Evolutionary conservation across 2,888 invertebrate genomes (phyloP).

Genomic region (Drosophila cognata): DNA sequence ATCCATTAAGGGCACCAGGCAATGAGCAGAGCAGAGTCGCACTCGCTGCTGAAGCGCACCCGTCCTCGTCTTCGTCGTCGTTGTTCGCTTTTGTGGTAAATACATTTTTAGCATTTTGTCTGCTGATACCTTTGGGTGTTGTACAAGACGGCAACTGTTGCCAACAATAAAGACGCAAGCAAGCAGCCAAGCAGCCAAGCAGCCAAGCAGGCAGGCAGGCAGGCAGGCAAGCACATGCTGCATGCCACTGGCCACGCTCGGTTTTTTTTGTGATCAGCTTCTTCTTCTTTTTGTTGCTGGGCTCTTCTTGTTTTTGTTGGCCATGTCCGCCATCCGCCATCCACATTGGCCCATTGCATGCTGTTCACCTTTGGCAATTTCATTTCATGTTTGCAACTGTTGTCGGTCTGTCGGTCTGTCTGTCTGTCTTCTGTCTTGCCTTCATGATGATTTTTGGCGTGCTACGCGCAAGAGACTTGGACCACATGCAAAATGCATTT

Average conservation of each 20-base stretch:
- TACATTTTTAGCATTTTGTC: constrained; percentile 82
- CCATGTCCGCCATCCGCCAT: constrained; percentile 25
- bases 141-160: constrained; percentile 68
- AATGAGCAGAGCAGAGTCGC: constrained; percentile 53
- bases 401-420: neutral
- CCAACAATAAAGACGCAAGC: constrained; percentile 75
- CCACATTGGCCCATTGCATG: constrained; percentile 58
- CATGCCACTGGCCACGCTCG: constrained; percentile 72
- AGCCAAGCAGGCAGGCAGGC: constrained; percentile 28
- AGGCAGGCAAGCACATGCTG: constrained; percentile 43
- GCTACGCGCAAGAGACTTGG: constrained; percentile 57
- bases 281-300: constrained; percentile 15
- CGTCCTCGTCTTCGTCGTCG: constrained; percentile 29
- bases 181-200: constrained; percentile 7
- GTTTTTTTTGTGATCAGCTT: constrained; percentile 27
- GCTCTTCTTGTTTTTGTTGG: constrained; percentile 21
- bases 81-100: constrained; percentile 72
- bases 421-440: constrained; percentile 18
- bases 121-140: constrained; percentile 82
- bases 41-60: constrained; percentile 35
- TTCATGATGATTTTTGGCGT: constrained; percentile 63
- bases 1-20: constrained; percentile 82
- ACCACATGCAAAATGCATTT: constrained; percentile 69
- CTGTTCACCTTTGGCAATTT: constrained; percentile 71
- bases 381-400: constrained; percentile 50